Conservation (phyloP, 1,140 invertebrate species). For the Neodiprion virginianus region DNA sequence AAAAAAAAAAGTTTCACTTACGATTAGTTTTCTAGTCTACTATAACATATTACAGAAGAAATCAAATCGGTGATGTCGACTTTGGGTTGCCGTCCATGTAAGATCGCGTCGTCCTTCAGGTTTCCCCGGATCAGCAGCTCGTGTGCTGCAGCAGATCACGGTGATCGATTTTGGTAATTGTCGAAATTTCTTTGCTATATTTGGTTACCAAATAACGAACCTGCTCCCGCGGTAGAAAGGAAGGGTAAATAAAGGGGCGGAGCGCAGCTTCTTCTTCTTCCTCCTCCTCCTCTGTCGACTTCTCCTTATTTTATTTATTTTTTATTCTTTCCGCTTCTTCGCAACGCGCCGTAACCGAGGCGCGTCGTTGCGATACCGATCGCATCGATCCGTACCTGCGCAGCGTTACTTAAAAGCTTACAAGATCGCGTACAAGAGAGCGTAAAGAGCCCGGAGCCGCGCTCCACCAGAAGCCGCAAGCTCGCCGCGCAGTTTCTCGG, state of each 20-base stretch:
- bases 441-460: no score
- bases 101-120: not conserved
- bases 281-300: no score
- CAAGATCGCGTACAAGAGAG: no score
- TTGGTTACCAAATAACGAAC: constrained; percentile 5
- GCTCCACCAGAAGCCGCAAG: no score
- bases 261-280: not conserved
- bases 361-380: constrained; percentile 1
- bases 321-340: no score
- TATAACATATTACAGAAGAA: no score
- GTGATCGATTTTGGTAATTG: not conserved
- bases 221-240: not conserved
- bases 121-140: not conserved
- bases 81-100: no score
- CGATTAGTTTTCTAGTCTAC: no score
- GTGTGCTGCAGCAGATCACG: not conserved
- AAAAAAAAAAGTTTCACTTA: no score
- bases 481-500: no score
- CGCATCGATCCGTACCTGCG: not conserved
- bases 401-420: not conserved
- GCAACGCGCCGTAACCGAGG: not conserved
- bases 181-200: not conserved
- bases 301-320: no score
- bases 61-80: no score
- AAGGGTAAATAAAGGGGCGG: not conserved